Base-by-base conservation (phyloP, 2,113 vertebrate species). In the Hydrolagus affinis region DNA sequence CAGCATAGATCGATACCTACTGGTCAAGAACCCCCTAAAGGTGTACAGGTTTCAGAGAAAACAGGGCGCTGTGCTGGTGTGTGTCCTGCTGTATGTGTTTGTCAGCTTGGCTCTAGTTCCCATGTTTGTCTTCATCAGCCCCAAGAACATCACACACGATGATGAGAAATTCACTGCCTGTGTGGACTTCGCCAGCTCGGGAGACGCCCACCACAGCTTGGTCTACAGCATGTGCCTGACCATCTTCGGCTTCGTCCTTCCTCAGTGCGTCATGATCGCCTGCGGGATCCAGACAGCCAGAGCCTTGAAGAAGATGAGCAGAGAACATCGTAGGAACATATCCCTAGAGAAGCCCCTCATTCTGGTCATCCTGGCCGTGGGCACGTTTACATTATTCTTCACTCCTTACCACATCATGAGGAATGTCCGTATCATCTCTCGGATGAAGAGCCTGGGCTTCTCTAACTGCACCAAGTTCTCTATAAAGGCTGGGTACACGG, bases 1-100 rank as follows among this genome's bases (percentile, higher is more conserved):
- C 19, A 88, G 78, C 59, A 21, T 86, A 2, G 87, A 87, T 15
- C 87, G 88, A 7, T 88, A 87, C 59, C 60, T 86, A 10, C 78
- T 87, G 14, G 80, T 87, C 23, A 83, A n/a, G 1, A 73, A 62
- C 64, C 86, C 86, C 19, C 57, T 62, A 62, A 86, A 30, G 23
- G 57, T 78, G 15, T 23, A 76, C 19, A 57, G 69, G 76, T 68
- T 86, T 23, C 77, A 80, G 23, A 30, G 15, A n/a, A 86, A 86
- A 66, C 25, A 15, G 76, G 69, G 69, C 0, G 86, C 86, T 1
- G 12, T 60, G 0, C 21, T 59, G 0, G 80, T 86, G 28, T 70
- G 86, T n/a, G 23, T 86, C 3, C 12, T 62, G 14, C 11, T 86
- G 68, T 86, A 75, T 66, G 2, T 71, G 12, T 19, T 80, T 19